Base-by-base conservation (phyloP, 2,797 vertebrate species). In the Sitta carolinensis region DNA sequence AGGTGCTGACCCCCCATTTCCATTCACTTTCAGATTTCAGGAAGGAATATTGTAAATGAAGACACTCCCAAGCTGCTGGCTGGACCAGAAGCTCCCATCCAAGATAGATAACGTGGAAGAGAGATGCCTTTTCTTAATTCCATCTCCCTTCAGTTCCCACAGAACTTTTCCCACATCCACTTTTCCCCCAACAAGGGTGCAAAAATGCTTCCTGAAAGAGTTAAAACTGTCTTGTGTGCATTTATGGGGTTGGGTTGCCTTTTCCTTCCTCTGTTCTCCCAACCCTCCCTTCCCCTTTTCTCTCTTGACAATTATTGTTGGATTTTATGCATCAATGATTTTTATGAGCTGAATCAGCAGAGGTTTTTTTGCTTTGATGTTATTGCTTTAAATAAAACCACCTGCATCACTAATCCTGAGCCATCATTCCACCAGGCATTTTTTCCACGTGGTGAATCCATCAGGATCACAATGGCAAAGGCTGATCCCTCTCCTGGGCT, bases 41-140 rank as follows among this genome's bases (percentile, higher is more conserved):
- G 96, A 98, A 98, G 96, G 98, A 98, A 88, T 98, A 98, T 43
- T 98, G 98, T 98, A 98, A 98, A 95, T 98, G 96, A 98, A 96
- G 92, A 93, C 43, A 7, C 27, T 70, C 55, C 70, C 68, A 69
- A 84, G 98, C 98, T 98, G 96, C 99, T 99, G 99, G 99, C 99
- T 98, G 99, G 98, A 96, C 99, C 99, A 99, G 99, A 82, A 98
- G 97, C 97, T 95, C 75, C 91, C 69, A 81, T 48, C 72, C 48
- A 69, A 89, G 69, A 90, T 20, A 88, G 70, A 94, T 15, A 27
- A 78, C 25, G 13, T 59, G 81, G 91, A 67, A 73, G 36, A 90
- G 77, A 96, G 90, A 95, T 90, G 81, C 57, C 32, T 95, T 92
- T 70, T 38, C 74, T 79, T 52, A 18, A 58, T 40, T 42, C 23